phyloP scores from a whole-genome alignment of 2,113 vertebrate genomes.

The Caranx ignobilis region DNA sequence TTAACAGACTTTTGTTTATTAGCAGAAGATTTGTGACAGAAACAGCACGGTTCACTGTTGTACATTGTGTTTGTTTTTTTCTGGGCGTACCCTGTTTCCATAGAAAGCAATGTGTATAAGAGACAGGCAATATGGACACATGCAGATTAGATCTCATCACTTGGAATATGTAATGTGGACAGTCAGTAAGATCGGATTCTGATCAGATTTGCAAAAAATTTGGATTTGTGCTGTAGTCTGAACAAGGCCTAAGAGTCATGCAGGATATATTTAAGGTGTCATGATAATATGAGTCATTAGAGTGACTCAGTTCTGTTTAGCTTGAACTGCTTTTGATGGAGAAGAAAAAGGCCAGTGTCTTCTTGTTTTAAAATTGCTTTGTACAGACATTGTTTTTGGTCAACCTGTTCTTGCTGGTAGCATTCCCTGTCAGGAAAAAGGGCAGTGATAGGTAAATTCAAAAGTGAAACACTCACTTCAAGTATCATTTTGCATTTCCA shows the following conservation, averaged over 20 bases:
- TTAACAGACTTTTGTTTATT: too few relatives aligned
- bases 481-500: constrained; percentile 46
- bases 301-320: constrained; percentile 22
- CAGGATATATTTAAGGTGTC: constrained; percentile 18
- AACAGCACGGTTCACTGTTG: too few relatives aligned
- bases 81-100: too few relatives aligned
- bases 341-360: not conserved
- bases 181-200: too few relatives aligned
- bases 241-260: not conserved
- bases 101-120: too few relatives aligned
- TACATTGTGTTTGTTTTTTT: too few relatives aligned
- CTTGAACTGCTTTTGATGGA: not conserved
- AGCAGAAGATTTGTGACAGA: too few relatives aligned
- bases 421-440: constrained; percentile 21
- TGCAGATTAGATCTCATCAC: too few relatives aligned
- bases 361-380: constrained; percentile 48
- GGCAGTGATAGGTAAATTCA: constrained; percentile 2
- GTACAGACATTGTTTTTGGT: constrained; percentile 30
- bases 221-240: too few relatives aligned
- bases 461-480: constrained; percentile 34
- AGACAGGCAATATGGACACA: too few relatives aligned
- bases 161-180: too few relatives aligned
- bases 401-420: not conserved
- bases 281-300: constrained; percentile 32
- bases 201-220: too few relatives aligned